Evolutionary conservation across 2,113 vertebrate species (phyloP), one percentile per base, ranked within the genome.

Genomic region (Phyllopteryx taeniolatus): DNA sequence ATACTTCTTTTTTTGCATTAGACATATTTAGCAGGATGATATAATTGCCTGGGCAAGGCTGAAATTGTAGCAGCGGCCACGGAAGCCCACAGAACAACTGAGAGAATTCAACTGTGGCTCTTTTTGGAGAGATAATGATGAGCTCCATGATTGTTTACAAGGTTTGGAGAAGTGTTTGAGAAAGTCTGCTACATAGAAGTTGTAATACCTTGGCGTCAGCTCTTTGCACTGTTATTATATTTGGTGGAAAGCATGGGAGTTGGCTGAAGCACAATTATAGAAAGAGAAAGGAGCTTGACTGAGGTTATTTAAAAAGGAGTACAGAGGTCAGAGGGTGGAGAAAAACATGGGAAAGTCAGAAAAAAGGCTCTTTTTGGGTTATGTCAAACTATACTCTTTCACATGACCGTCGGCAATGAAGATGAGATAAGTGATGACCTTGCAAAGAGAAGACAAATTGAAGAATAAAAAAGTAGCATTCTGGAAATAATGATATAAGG

Each of bases 11-110:
- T 27, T 86, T 91, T 84, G 77, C 74, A 73, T 88, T 83, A 88
- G 87, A 90, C 88, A 89, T 91, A 88, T 90, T 89, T 87, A 88
- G 86, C 88, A 79, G 83, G 79, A 84, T 87, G 83, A 91, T 91
- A 86, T 91, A 89, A 91, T 91, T 85, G 82, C 78, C 74, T 75
- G 67, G 78, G 77, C 59, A 73, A 85, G 83, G 77, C 83, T 87
- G 79, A 88, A 87, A 88, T 88, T 65, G 83, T 70, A 83, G 78
- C 71, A 76, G 76, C 86, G 84, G 83, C 77, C 70, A 79, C 49
- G 59, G 78, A 76, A 86, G 78, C 79, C 86, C 79, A 67, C 82
- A 77, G 80, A 80, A 84, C 71, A 78, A 73, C 84, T 2, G 47
- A 81, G 79, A 83, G 79, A 83, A 86, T 90, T 85, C 86, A 84